Evolutionary conservation across 2,797 vertebrate species (phyloP), one percentile per base, ranked within the genome.

Genomic region (Dicrostonyx torquatus): DNA sequence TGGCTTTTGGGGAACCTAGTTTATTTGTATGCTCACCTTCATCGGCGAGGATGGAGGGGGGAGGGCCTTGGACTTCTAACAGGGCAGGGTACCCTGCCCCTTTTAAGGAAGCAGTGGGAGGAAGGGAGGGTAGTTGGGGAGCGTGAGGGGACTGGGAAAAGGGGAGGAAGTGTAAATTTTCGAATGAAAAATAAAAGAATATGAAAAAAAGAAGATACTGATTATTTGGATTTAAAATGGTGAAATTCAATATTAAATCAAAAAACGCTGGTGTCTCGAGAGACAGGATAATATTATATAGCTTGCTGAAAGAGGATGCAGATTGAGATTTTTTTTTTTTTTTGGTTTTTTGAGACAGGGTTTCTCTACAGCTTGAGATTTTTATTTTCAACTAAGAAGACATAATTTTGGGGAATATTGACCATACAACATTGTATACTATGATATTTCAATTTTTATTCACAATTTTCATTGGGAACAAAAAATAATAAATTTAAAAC

Each of bases 311-410:
- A 89, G 70, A 92, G 22, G 31, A 84, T 89, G 4, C 66, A 87
- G 22, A 37, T 95, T 95, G 34, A 93, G 9, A 87, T 97, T 87
- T n/a, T n/a, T n/a, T n/a, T n/a, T n/a, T n/a, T n/a, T n/a, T n/a
- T n/a, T n/a, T n/a, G n/a, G n/a, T n/a, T n/a, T n/a, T n/a, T n/a
- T n/a, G n/a, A n/a, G n/a, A n/a, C n/a, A n/a, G n/a, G n/a, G n/a
- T n/a, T n/a, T n/a, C n/a, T n/a, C n/a, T n/a, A n/a, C n/a, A n/a
- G n/a, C n/a, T n/a, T n/a, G n/a, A n/a, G n/a, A n/a, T n/a, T n/a
- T n/a, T 85, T 88, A 40, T 64, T 93, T 92, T 94, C 66, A 37
- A 96, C 96, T 97, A 92, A 96, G 97, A 85, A 29, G 48, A 6
- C 26, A 70, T 43, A 12, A 43, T 50, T 70, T 45, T 1, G 78